A percentile compares a stretch with the other conserved stretches of the same genome.
Evolutionary conservation across 2,888 invertebrate genomes (phyloP).

Genomic region (Monochamus alternatus): DNA sequence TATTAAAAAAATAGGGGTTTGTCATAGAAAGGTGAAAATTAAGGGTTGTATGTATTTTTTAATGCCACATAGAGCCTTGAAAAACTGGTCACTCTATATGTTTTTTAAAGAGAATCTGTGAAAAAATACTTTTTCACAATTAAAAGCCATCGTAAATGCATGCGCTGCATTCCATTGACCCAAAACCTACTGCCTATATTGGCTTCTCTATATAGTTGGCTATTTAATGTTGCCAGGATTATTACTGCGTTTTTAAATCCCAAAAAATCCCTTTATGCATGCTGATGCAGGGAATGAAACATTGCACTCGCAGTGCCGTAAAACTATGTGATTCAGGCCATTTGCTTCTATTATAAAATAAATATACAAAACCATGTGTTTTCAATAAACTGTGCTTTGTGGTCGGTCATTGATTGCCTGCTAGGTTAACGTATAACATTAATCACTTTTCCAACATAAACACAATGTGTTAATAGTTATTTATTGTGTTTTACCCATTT

Average conservation of each 20-base stretch:
- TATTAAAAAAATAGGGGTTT: too few species aligned
- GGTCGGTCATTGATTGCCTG: conserved; percentile 51
- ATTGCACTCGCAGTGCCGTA: background rate
- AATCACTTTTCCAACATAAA: too few species aligned
- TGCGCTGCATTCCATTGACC: background rate
- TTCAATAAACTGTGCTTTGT: conserved; percentile 24
- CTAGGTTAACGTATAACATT: too few species aligned
- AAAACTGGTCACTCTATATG: too few species aligned
- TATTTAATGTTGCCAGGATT: background rate
- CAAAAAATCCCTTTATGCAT: background rate
- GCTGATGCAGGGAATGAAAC: background rate
- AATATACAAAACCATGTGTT: conserved; percentile 18
- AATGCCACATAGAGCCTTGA: too few species aligned
- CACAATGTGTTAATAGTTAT: too few species aligned
- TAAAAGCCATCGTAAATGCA: too few species aligned
- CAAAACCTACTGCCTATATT: background rate
- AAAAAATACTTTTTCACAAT: too few species aligned
- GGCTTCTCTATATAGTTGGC: background rate
- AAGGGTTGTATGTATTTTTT: too few species aligned
- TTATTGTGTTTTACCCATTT: too few species aligned
- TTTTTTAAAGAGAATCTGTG: too few species aligned
- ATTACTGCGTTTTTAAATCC: background rate
- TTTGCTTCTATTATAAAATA: conserved; percentile 10
- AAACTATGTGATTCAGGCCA: conserved; percentile 8
- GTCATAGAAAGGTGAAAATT: too few species aligned